Evolutionary conservation across 2,888 invertebrate species (phyloP).

Genomic region (Hipparchia sbordonii): DNA sequence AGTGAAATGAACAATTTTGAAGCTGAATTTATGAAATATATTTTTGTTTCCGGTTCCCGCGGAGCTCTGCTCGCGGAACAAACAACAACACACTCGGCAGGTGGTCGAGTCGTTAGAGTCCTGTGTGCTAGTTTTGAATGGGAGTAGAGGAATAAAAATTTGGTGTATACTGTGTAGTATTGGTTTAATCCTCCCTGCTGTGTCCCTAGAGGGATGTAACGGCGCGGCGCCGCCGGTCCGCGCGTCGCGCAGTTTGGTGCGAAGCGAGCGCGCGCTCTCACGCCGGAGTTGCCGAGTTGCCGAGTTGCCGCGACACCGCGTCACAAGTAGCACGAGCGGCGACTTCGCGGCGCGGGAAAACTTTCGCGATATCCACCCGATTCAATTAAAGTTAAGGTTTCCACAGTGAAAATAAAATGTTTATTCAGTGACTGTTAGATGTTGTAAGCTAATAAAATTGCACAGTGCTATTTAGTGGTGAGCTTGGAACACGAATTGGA

Average conservation of each 20-base stretch:
- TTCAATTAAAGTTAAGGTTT: background rate
- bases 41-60: background rate
- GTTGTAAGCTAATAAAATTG: background rate
- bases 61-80: background rate
- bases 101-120: background rate
- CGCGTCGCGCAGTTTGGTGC: background rate
- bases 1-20: too few species aligned
- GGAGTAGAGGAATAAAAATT: background rate
- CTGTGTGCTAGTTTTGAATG: background rate
- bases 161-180: background rate
- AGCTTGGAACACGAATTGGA: background rate
- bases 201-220: too few species aligned
- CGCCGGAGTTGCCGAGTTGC: background rate
- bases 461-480: background rate
- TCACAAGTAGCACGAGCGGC: background rate
- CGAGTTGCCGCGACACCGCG: background rate
- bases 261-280: slow-evolving; percentile 9
- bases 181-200: too few species aligned
- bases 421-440: background rate
- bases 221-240: background rate
- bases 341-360: background rate
- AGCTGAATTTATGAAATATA: too few species aligned
- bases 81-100: background rate
- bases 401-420: background rate
- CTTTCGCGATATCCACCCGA: background rate